Evolutionary conservation across 2,113 vertebrate species (phyloP).

Genomic region (Serranochromis macrocephalus): DNA sequence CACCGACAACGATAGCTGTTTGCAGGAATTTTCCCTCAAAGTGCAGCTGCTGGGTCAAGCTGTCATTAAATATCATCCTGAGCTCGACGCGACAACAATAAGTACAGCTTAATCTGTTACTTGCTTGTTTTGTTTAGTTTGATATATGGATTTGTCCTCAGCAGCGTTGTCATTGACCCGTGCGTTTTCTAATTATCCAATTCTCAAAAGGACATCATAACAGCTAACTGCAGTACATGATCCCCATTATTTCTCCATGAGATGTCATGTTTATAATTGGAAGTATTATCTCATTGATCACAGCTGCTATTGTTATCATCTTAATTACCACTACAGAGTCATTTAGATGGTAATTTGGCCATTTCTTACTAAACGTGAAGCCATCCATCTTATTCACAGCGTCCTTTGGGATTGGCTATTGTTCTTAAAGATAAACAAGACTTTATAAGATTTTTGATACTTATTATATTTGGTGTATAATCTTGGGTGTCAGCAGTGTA

Average conservation of each 20-base stretch:
- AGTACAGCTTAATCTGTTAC: neutral
- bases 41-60: neutral
- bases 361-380: conserved; percentile 35
- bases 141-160: conserved; percentile 34
- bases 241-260: conserved; percentile 59
- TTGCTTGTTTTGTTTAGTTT: conserved; percentile 19
- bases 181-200: conserved; percentile 48
- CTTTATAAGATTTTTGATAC: conserved; percentile 15
- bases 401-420: conserved; percentile 29
- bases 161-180: conserved; percentile 43
- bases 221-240: conserved; percentile 50
- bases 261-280: conserved; percentile 64
- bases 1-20: neutral
- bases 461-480: neutral
- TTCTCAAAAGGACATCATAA: conserved; percentile 48
- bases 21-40: neutral
- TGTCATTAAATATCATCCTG: neutral
- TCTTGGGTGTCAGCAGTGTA: neutral
- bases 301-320: conserved; percentile 51
- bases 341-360: conserved; percentile 65
- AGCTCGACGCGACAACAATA: neutral
- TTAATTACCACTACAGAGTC: conserved; percentile 54
- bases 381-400: conserved; percentile 40
- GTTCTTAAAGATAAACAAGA: conserved; percentile 16
- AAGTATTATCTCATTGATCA: conserved; percentile 65